phyloP scores from a whole-genome alignment of 2,888 invertebrate genomes.

The Acanthococcus lagerstroemiae region DNA sequence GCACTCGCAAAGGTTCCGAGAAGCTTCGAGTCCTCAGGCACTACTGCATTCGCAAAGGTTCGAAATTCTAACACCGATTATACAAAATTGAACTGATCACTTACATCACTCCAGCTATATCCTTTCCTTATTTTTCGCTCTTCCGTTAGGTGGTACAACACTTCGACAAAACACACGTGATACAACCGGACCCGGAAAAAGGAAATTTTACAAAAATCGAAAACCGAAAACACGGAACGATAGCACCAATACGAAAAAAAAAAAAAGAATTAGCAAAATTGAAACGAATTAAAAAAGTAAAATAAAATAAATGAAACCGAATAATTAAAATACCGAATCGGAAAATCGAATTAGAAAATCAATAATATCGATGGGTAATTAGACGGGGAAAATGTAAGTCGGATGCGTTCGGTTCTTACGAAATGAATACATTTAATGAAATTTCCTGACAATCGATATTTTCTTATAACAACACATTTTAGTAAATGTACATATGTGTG shows the following conservation, averaged over 20 bases:
- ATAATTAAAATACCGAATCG: not conserved
- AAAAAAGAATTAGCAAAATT: not conserved
- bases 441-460: conserved; percentile 13
- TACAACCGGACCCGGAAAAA: too few relatives aligned
- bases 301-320: not conserved
- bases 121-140: too few relatives aligned
- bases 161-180: too few relatives aligned
- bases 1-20: too few relatives aligned
- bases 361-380: not conserved
- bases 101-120: too few relatives aligned
- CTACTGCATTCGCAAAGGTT: too few relatives aligned
- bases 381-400: not conserved
- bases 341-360: not conserved
- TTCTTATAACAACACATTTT: conserved; percentile 9
- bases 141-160: too few relatives aligned
- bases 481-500: not conserved
- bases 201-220: too few relatives aligned
- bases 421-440: conserved; percentile 13
- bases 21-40: too few relatives aligned
- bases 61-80: too few relatives aligned
- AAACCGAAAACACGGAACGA: too few relatives aligned
- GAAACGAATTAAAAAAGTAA: not conserved
- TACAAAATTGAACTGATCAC: too few relatives aligned
- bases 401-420: not conserved
- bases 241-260: not conserved